A percentile compares a stretch with the other conserved stretches of the same genome.
phyloP scores from a whole-genome alignment of 2,888 invertebrate species.

The Germaria angustata region DNA sequence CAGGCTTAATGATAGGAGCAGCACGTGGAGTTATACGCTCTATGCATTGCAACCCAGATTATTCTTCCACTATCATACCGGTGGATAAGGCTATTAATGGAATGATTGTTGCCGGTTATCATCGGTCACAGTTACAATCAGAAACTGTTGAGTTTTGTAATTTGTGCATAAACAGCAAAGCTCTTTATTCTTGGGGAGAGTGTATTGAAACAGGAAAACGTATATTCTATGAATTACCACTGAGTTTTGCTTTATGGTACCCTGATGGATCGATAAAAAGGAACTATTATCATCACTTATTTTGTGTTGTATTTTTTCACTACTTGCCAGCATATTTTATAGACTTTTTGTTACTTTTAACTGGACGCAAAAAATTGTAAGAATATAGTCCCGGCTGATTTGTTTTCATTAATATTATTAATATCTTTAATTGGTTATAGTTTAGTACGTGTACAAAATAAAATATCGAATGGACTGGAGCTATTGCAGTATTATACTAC shows the following conservation, averaged over 20 bases:
- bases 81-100: conserved; percentile 90
- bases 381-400: conserved; percentile 74
- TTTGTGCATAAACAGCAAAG: conserved; percentile 87
- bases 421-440: conserved; percentile 75
- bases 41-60: conserved; percentile 86
- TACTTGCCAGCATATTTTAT: conserved; percentile 88
- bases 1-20: conserved; percentile 89
- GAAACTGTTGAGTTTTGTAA: conserved; percentile 82
- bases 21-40: conserved; percentile 92
- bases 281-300: conserved; percentile 84
- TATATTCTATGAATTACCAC: conserved; percentile 84
- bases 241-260: conserved; percentile 89
- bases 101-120: conserved; percentile 87
- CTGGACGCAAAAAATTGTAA: conserved; percentile 90
- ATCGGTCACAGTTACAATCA: conserved; percentile 79
- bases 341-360: conserved; percentile 84
- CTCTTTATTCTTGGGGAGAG: conserved; percentile 92
- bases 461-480: conserved; percentile 82
- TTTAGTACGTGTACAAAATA: conserved; percentile 83
- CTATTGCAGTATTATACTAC: conserved; percentile 89
- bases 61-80: conserved; percentile 86
- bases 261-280: conserved; percentile 88
- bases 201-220: conserved; percentile 86
- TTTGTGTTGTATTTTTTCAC: conserved; percentile 87
- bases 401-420: not conserved